Conservation (phyloP, 2,888 invertebrate genomes). For the Ischnus inquisitorius region DNA sequence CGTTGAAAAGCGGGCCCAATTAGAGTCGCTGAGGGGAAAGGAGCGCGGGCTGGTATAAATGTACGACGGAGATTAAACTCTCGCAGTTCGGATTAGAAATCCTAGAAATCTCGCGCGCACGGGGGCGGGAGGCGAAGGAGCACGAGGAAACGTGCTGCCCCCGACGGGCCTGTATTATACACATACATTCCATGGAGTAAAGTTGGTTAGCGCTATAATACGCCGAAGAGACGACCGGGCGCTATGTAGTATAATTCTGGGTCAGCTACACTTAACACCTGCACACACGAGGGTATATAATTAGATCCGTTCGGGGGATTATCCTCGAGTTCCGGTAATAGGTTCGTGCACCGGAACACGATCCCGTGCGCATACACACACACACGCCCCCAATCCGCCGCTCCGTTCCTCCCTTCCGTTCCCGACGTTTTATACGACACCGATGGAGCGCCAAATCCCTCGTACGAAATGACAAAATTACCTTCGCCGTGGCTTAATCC, state of each 20-base stretch:
- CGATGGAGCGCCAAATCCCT: conserved; percentile 50
- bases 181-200: neutral
- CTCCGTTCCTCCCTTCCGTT: neutral
- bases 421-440: conserved; percentile 29
- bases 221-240: neutral
- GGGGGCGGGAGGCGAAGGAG: conserved; percentile 3
- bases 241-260: conserved; percentile 26
- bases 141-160: conserved; percentile 20
- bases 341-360: conserved; percentile 26
- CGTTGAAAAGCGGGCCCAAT: conserved; percentile 62
- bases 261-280: conserved; percentile 73
- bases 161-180: neutral
- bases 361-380: neutral
- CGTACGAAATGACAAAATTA: conserved; percentile 68
- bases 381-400: neutral
- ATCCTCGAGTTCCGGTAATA: conserved; percentile 63
- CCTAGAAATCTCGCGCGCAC: conserved; percentile 35
- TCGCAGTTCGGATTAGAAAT: conserved; percentile 56
- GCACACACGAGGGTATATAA: conserved; percentile 67
- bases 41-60: conserved; percentile 35
- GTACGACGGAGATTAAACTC: conserved; percentile 56
- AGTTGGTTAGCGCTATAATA: neutral
- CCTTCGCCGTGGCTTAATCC: conserved; percentile 58
- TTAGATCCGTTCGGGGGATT: conserved; percentile 71
- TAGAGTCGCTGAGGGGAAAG: conserved; percentile 30